phyloP scores from a whole-genome alignment of 2,113 vertebrate species.

The Aramus guarauna region DNA sequence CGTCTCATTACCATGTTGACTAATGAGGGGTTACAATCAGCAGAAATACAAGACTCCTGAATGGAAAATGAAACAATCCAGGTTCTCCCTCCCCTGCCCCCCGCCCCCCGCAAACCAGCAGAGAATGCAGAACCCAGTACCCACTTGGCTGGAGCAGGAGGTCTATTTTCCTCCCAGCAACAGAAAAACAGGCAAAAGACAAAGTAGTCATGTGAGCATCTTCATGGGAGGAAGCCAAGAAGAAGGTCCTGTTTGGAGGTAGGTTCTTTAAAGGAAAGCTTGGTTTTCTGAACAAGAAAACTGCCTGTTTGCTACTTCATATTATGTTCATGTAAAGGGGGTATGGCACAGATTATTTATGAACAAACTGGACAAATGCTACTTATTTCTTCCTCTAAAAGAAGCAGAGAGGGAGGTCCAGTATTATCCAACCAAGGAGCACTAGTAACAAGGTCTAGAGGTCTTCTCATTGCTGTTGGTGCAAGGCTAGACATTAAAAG shows the following conservation, averaged over 20 bases:
- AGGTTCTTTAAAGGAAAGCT: neutral
- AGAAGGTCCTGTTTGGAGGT: neutral
- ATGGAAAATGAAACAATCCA: neutral
- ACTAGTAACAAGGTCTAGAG: neutral
- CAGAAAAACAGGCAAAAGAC: neutral
- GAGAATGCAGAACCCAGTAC: neutral
- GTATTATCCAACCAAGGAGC: neutral
- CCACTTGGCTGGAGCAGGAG: neutral
- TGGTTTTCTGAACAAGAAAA: neutral
- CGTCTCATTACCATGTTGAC: fast-evolving
- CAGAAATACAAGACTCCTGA: neutral
- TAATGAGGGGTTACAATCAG: neutral
- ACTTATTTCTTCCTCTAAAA: neutral
- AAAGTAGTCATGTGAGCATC: neutral
- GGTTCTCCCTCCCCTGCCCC: no score
- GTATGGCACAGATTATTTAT: neutral
- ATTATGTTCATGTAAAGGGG: neutral
- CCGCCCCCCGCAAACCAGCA: neutral
- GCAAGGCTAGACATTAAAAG: neutral
- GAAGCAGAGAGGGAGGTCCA: neutral
- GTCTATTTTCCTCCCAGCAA: neutral
- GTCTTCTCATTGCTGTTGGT: neutral
- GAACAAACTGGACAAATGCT: neutral
- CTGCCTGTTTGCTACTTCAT: neutral
- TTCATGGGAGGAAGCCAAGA: neutral